Evolutionary conservation across 2,113 vertebrate genomes (phyloP), one percentile per base, ranked within the genome.

Genomic region (Notothenia coriiceps): DNA sequence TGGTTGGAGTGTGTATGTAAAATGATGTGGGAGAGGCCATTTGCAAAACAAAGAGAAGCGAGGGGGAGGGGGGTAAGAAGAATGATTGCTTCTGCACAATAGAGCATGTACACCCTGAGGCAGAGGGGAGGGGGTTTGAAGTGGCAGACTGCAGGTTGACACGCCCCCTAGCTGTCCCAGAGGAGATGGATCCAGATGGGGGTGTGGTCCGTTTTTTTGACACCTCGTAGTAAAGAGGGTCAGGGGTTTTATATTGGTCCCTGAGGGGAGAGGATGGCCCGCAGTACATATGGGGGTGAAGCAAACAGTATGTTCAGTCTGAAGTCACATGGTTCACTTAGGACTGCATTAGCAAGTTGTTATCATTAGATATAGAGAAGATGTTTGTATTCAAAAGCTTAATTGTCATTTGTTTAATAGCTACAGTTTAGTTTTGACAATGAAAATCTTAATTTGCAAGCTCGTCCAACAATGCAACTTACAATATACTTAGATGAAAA

Each of bases 11-110:
- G 91, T 92, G 88, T 92, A 88, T 94, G 93, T 92, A 93, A 93
- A 94, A 93, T 92, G 85, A 90, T 91, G 91, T 91, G 89, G 91
- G 92, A 92, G 86, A 91, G 89, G 61, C 85, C 88, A 91, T 94
- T 93, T 92, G 89, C 90, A 88, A 92, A 93, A 94, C 93, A 93
- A 93, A 93, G 89, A 83, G 56, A 70, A 74, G 65, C 76, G 57
- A 54, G 79, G 77, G 35, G 63, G 50, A 10, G 22, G 5, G 52
- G 18, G 73, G 72, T 75, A 77, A 69, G 89, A 90, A 77, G 89
- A 90, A 77, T 85, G 86, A 91, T 91, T 87, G 82, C 89, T 78
- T 89, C 81, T 77, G 86, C 74, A 91, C 82, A 83, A 92, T 85
- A 89, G 86, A 74, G 70, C 76, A 79, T 89, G 88, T 91, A 90